Evolutionary conservation across 2,888 invertebrate species (phyloP), one percentile per base, ranked within the genome.

Genomic region (Drosophila falleni): DNA sequence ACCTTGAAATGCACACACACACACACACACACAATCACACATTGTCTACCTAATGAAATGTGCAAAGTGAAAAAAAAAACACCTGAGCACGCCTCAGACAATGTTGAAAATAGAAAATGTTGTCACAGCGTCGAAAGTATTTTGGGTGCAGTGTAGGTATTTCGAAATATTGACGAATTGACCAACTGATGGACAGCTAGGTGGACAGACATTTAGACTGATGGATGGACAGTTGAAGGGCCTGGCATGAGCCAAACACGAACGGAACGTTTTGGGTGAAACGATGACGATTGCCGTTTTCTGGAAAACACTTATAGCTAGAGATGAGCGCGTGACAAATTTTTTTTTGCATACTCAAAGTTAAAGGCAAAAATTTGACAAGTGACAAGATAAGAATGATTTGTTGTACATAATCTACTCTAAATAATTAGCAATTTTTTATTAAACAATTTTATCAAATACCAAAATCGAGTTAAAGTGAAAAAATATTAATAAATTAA

Each of bases 81-180:
- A 55, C 55, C 73, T 64, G 16, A 69, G 71, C 80, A 71, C 73
- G 65, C 71, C 69, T 71, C 61, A 51, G 37, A 71, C 63, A 41
- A 33, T 55, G 67, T 62, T 65, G 59, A 73, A 62, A 80, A 85
- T 78, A 78, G 71, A 84, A 81, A 81, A 74, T 81, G 81, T 78
- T 75, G 80, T 75, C 69, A 74, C 64, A 67, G 63, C 63, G 59
- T 61, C 56, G 66, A 71, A 80, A 74, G 67, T 79, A 81, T 78
- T 78, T 61, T 80, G 72, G 87, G 80, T 85, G 73, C 75, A 78
- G 86, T 64, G 41, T 67, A 88, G 77, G 72, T 78, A 85, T 73
- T 78, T 71, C 46, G 51, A 46, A 47, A 33, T 73, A 75, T 81
- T 81, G 80, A 78, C 70, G 42, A 23, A 44, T 49, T 64, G 64